These are phyloP conservation scores for Peromyscus eremicus DNA, from an alignment of 2,797 vertebrate genomes.

Conservation along the genomic window DNA sequence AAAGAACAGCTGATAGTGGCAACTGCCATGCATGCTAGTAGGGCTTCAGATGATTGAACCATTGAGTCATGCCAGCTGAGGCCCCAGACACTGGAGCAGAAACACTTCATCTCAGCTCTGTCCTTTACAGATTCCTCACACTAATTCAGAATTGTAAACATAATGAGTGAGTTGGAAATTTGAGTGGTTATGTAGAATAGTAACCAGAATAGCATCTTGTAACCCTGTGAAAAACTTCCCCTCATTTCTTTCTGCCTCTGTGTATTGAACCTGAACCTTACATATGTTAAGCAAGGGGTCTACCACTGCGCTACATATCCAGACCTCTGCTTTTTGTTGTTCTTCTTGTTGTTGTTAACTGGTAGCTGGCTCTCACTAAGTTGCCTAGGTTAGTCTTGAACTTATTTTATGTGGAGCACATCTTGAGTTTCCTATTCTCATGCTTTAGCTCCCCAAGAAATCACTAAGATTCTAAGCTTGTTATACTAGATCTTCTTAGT, in stretches of 20 bases:
- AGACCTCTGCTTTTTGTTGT: background rate
- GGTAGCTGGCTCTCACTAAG: background rate
- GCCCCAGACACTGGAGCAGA: background rate
- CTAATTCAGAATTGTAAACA: background rate
- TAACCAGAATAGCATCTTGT: background rate
- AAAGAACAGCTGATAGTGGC: background rate
- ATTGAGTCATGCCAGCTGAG: conserved; percentile 26
- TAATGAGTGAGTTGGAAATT: conserved; percentile 9
- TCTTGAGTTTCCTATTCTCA: background rate
- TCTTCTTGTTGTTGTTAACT: background rate
- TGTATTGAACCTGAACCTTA: background rate
- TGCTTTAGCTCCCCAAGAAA: background rate
- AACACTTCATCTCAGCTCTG: background rate
- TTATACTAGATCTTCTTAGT: background rate
- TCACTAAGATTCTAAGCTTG: background rate
- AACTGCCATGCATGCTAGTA: background rate
- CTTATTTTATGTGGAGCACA: background rate
- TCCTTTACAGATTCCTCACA: conserved; percentile 1
- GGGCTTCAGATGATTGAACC: background rate
- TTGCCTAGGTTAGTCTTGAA: background rate
- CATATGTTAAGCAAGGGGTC: background rate
- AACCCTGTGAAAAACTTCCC: background rate
- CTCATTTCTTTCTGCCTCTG: background rate
- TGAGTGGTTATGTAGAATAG: background rate
- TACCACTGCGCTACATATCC: background rate